Evolutionary conservation across 2,888 invertebrate genomes (phyloP), one percentile per base, ranked within the genome.

Genomic region (Eremobia ochroleuca): DNA sequence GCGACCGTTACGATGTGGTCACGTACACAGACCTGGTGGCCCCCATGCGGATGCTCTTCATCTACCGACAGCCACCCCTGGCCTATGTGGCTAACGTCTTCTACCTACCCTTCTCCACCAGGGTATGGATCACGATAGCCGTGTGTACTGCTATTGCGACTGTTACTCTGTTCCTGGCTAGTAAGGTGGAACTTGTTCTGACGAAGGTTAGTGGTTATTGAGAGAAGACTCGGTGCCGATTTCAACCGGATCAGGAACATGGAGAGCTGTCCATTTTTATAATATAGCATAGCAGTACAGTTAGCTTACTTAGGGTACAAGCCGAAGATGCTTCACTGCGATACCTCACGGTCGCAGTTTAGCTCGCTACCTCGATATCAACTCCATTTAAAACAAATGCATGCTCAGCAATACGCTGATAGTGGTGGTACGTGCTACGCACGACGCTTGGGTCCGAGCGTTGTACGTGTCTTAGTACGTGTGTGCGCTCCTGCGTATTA

Each of bases 51-150:
- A 91, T 93, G 52, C 94, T 94, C 64, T 97, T 98, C 89, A 92
- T 98, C 76, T 98, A 98, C 89, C 97, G 97, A 4, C 97, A 97
- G 86, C 98, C 98, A 0, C 97, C 97, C 0, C 93, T 98, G 3
- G 97, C 98, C 0, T 97, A 97, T 79, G 97, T 97, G 0, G 93
- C 97, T 46, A 98, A 98, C 86, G 97, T 98, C 61, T 98, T 97
- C 92, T 95, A 96, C 21, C 92, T 98, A 21, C 97, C 98, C 0
- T 98, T 98, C 91, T 95, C 97, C 6, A 92, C 91, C 3, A 91
- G 94, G 4, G 98, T 98, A 0, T 98, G 98, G 98, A 89, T 97
- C 9, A 96, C 97, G 0, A 94, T 96, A 52, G 93, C 94, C 2
- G 87, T 94, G 0, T 92, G 97, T 62, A 91, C 97, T 0, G 75